Conservation (phyloP, 2,888 invertebrate genomes). For the Idaea biselata region DNA sequence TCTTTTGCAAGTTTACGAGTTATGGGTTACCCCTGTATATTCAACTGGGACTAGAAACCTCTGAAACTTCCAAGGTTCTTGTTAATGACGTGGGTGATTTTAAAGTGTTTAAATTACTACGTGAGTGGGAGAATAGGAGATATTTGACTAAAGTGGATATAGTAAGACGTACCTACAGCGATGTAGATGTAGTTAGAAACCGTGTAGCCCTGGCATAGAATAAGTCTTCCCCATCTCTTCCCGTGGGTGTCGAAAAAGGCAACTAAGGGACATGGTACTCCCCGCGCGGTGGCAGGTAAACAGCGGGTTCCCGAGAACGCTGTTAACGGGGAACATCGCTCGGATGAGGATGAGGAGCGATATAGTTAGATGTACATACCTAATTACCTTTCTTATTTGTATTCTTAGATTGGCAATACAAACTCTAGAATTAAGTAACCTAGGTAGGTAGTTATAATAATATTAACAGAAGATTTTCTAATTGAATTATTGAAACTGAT, state of each 20-base stretch:
- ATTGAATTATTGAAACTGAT: background rate
- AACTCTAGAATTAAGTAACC: no score
- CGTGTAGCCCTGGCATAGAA: no score
- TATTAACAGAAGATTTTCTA: background rate
- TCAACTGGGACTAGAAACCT: conserved; percentile 23
- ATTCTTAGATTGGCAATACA: background rate
- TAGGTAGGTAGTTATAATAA: background rate
- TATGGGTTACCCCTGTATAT: conserved; percentile 31
- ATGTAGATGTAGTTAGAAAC: no score
- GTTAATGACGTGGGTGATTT: conserved; percentile 20
- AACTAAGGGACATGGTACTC: no score
- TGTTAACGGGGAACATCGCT: no score
- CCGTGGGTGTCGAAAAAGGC: no score
- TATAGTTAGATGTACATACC: no score
- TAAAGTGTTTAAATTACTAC: conserved; percentile 14
- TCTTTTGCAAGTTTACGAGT: conserved; percentile 46
- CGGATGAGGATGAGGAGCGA: no score
- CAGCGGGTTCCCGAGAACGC: no score
- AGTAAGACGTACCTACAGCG: background rate
- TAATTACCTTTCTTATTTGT: background rate
- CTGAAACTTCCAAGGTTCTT: conserved; percentile 37
- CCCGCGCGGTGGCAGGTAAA: no score
- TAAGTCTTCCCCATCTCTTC: no score
- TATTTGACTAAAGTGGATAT: background rate
- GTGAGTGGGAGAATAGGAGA: background rate